Percentiles rank a stretch among this genome's conserved stretches.
These are phyloP conservation scores for Alouatta palliata DNA, from an alignment of 2,113 vertebrate genomes.

Conservation along the genomic window DNA sequence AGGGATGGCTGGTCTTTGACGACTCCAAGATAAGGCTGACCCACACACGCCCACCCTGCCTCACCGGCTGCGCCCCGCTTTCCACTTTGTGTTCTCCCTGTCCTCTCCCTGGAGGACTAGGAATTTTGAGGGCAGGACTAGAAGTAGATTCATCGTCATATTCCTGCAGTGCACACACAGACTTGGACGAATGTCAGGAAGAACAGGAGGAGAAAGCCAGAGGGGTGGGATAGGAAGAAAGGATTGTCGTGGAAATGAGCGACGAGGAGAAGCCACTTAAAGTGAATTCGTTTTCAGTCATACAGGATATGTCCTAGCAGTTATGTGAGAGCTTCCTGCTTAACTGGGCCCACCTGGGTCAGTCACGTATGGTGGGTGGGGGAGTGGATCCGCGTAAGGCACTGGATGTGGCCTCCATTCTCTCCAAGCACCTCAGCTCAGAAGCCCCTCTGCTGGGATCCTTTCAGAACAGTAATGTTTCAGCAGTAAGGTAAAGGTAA, in stretches of 20 bases:
- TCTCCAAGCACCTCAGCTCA: neutral
- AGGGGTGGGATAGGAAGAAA: neutral
- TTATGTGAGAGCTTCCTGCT: neutral
- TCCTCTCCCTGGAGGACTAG: neutral
- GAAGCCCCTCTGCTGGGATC: neutral
- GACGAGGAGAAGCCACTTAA: neutral
- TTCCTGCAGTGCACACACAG: neutral
- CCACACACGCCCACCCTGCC: neutral
- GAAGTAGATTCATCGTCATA: neutral
- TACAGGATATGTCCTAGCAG: neutral
- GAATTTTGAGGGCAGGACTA: neutral
- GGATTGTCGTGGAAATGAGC: neutral
- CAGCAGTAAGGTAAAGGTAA: neutral
- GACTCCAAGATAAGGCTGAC: too few relatives aligned
- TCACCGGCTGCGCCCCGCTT: too few relatives aligned
- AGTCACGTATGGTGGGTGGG: neutral
- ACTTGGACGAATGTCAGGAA: neutral
- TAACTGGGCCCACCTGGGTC: neutral
- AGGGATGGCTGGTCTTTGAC: neutral
- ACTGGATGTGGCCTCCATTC: neutral
- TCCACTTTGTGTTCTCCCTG: neutral
- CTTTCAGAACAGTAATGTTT: neutral
- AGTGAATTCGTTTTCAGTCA: neutral
- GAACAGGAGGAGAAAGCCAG: fast-evolving
- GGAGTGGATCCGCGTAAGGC: neutral